phyloP scores from a whole-genome alignment of 64 coral and sea anemone species.

The Acropora tenuis region DNA sequence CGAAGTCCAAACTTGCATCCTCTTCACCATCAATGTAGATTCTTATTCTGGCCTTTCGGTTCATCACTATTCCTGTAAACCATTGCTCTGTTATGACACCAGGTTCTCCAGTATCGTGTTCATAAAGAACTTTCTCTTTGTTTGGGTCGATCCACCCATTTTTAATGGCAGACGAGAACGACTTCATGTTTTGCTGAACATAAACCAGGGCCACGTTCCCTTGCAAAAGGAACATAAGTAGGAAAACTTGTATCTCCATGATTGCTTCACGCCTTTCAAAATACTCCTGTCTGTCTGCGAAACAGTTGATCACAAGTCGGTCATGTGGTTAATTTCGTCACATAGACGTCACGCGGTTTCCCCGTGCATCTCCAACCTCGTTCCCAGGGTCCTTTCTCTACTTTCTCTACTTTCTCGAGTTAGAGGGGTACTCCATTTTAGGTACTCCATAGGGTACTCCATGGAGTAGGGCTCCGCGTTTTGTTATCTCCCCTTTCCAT shows the following conservation, averaged over 20 bases:
- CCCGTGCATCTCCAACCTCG: too few species aligned
- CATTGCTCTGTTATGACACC: slow-evolving; percentile 51
- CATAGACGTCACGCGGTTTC: too few species aligned
- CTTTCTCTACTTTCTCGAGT: too few species aligned
- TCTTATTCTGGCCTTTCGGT: slow-evolving; percentile 36
- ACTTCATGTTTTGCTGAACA: not conserved
- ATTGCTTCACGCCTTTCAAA: too few species aligned
- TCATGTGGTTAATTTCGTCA: too few species aligned
- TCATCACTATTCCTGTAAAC: slow-evolving; percentile 16
- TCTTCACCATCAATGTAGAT: slow-evolving; percentile 43
- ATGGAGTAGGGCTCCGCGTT: too few species aligned
- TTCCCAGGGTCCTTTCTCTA: too few species aligned
- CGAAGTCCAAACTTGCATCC: slow-evolving; percentile 38
- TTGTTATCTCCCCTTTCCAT: too few species aligned
- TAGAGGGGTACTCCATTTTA: too few species aligned
- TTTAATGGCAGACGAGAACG: slow-evolving; percentile 31
- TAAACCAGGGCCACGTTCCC: slow-evolving; percentile 7
- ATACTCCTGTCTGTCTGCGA: too few species aligned
- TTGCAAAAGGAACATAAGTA: not conserved
- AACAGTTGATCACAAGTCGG: too few species aligned
- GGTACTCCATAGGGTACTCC: too few species aligned
- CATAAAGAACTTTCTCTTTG: slow-evolving; percentile 18
- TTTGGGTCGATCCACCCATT: not conserved
- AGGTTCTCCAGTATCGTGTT: slow-evolving; percentile 21
- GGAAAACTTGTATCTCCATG: not conserved